phyloP scores from a whole-genome alignment of 2,113 vertebrate genomes.

The Glareola pratincola region DNA sequence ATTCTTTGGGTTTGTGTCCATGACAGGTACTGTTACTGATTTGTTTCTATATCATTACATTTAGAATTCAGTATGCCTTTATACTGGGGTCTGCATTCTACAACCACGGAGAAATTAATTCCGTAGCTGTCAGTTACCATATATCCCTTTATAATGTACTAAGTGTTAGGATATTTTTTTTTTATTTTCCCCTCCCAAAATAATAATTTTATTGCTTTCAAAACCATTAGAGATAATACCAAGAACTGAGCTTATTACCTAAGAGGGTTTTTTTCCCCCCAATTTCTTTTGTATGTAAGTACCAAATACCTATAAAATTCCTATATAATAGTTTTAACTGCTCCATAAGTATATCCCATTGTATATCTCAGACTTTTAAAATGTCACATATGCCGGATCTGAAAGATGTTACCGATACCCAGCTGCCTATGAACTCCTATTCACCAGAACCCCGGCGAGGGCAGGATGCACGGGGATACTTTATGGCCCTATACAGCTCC shows the following conservation, averaged over 20 bases:
- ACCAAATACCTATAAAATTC: not conserved
- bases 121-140: not conserved
- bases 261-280: not conserved
- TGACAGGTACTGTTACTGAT: not conserved
- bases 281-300: not conserved
- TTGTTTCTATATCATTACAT: not conserved
- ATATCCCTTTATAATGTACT: not conserved
- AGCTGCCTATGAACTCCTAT: slow-evolving; percentile 47
- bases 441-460: slow-evolving; percentile 8
- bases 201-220: not conserved
- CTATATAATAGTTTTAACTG: not conserved
- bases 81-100: not conserved
- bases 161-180: not conserved
- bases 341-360: not conserved
- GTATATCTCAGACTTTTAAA: slow-evolving; percentile 29
- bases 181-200: not conserved
- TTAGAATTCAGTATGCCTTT: not conserved
- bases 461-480: slow-evolving; percentile 38
- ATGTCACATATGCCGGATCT: not conserved
- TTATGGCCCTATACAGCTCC: slow-evolving; percentile 52
- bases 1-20: not conserved
- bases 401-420: slow-evolving; percentile 42
- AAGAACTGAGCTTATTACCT: not conserved
- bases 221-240: not conserved
- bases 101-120: not conserved